Conservation (phyloP, 2,888 invertebrate genomes). For the Drosophila trichaetosa region DNA sequence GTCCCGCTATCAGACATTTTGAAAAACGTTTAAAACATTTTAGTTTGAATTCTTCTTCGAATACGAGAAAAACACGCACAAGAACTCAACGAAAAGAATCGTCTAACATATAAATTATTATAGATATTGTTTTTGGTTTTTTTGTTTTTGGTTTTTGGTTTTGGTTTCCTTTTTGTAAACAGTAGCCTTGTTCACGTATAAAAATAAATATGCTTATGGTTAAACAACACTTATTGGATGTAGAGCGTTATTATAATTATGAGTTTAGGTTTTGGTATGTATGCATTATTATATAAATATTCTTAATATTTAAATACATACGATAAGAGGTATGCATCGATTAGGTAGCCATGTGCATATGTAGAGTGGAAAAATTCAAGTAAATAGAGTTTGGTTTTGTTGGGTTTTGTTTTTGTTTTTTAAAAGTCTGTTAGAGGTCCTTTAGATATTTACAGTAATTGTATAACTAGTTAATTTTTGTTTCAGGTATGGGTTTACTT, state of each 20-base stretch:
- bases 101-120: conserved; percentile 50
- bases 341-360: conserved; percentile 75
- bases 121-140: conserved; percentile 32
- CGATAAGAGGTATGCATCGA: conserved; percentile 27
- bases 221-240: conserved; percentile 40
- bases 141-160: conserved; percentile 1
- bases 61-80: conserved; percentile 65
- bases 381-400: conserved; percentile 32
- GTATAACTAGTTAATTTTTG: conserved; percentile 47
- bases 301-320: conserved; percentile 37
- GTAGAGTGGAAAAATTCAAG: conserved; percentile 50
- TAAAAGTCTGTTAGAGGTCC: conserved; percentile 73
- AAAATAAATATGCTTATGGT: conserved; percentile 74
- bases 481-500: conserved; percentile 44
- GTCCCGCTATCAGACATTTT: conserved; percentile 86
- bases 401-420: conserved; percentile 8
- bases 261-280: conserved; percentile 28
- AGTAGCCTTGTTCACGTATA: conserved; percentile 61
- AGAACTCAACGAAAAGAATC: conserved; percentile 56
- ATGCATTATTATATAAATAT: conserved; percentile 40
- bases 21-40: conserved; percentile 83
- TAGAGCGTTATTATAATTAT: conserved; percentile 22
- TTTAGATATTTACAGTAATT: conserved; percentile 63
- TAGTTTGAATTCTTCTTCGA: conserved; percentile 73
- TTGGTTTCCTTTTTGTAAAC: conserved; percentile 11